These are phyloP conservation scores for Charadrius vociferus DNA, from an alignment of 2,113 vertebrate genomes.

Conservation along the genomic window DNA sequence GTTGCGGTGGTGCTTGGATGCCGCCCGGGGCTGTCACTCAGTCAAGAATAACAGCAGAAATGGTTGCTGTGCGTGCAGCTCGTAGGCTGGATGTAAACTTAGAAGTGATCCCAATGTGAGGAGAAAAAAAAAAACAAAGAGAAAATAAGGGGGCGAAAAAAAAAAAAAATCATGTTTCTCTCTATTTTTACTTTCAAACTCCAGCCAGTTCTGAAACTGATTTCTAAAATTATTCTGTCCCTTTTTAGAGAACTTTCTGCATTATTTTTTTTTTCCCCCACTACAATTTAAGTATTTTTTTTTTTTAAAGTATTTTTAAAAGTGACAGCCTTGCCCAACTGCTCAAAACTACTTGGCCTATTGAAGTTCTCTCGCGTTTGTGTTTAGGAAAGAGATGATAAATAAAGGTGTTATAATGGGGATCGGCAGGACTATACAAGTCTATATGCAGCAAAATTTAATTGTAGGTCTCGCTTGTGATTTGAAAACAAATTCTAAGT, in stretches of 20 bases:
- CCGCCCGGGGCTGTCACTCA: background rate
- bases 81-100: background rate
- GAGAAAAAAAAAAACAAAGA: background rate
- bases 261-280: background rate
- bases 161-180: background rate
- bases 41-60: background rate
- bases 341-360: background rate
- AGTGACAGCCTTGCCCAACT: background rate
- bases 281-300: background rate
- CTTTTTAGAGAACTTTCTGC: conserved; percentile 7
- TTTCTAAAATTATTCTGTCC: conserved; percentile 31
- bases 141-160: background rate
- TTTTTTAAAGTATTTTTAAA: conserved; percentile 11
- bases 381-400: background rate
- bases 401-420: background rate
- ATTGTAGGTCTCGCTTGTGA: background rate
- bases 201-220: background rate
- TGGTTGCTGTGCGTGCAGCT: background rate
- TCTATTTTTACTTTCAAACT: conserved; percentile 3
- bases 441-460: background rate
- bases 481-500: background rate
- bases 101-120: background rate
- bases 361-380: background rate
- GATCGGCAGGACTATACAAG: background rate
- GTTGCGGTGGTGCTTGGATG: background rate